Evolutionary conservation across 2,797 vertebrate species (phyloP).

Genomic region (Peromyscus eremicus): DNA sequence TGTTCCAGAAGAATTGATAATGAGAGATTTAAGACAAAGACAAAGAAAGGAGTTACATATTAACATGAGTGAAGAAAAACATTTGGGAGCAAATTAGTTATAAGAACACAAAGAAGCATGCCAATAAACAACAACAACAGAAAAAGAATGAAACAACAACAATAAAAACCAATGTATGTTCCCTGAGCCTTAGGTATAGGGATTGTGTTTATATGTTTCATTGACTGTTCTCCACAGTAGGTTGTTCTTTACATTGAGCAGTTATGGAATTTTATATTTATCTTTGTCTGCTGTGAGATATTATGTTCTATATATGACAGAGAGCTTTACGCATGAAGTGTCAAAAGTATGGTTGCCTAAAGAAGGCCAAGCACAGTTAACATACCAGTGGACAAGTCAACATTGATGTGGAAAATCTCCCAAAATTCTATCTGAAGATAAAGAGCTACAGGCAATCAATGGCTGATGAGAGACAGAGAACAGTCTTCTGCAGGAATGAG

Average conservation of each 20-base stretch:
- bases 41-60: neutral
- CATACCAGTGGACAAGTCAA: neutral
- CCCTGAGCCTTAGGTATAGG: neutral
- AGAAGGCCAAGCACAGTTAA: neutral
- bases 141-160: neutral
- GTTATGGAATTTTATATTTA: neutral
- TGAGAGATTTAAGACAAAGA: neutral
- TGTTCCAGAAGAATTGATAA: rapidly evolving
- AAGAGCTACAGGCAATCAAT: neutral
- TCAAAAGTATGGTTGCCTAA: neutral
- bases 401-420: neutral
- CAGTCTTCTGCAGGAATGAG: neutral
- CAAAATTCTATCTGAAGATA: neutral
- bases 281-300: neutral
- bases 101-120: neutral
- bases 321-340: neutral
- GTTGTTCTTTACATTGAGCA: neutral
- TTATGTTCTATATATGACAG: neutral
- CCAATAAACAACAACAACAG: neutral
- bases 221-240: neutral
- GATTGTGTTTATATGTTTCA: neutral
- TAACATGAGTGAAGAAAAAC: neutral
- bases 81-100: neutral
- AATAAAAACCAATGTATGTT: neutral
- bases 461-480: neutral